Evolutionary conservation across 2,888 invertebrate genomes (phyloP).

Genomic region (Orthosia incerta): DNA sequence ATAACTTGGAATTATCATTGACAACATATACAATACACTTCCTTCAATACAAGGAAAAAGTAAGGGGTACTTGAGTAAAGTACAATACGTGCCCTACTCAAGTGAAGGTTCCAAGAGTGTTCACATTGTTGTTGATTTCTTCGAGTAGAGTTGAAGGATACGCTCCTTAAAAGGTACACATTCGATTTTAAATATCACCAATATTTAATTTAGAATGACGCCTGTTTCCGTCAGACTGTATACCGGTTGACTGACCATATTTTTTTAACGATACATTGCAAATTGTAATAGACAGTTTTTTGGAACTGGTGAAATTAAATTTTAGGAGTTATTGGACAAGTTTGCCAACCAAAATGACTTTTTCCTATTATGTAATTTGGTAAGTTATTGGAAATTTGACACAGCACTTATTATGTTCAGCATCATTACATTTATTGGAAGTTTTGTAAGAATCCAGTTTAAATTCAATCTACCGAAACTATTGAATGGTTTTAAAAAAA

Average conservation of each 20-base stretch:
- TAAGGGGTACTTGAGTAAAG: conserved; percentile 69
- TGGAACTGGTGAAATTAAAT: conserved; percentile 14
- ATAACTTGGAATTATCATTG: conserved; percentile 68
- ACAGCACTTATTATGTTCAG: conserved; percentile 22
- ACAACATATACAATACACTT: conserved; percentile 68
- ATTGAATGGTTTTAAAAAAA: neutral
- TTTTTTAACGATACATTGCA: neutral
- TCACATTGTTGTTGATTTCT: conserved; percentile 71
- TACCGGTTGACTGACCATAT: no score
- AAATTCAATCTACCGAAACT: conserved; percentile 18
- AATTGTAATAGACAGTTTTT: conserved; percentile 7
- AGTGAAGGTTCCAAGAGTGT: conserved; percentile 70
- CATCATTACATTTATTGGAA: conserved; percentile 28
- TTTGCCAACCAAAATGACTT: neutral
- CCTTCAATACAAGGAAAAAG: conserved; percentile 66
- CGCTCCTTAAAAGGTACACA: conserved; percentile 65
- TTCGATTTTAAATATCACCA: conserved; percentile 48
- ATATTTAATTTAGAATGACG: conserved; percentile 39
- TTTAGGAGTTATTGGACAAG: conserved; percentile 3
- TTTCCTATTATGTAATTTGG: neutral
- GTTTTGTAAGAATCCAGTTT: conserved; percentile 21
- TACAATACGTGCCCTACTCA: conserved; percentile 73
- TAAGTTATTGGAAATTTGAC: conserved; percentile 14
- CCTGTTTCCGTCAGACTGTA: no score
- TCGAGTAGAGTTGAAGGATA: conserved; percentile 54